Conservation (phyloP, 2,888 invertebrate genomes). For the Rhimphoctona megacephalus region DNA sequence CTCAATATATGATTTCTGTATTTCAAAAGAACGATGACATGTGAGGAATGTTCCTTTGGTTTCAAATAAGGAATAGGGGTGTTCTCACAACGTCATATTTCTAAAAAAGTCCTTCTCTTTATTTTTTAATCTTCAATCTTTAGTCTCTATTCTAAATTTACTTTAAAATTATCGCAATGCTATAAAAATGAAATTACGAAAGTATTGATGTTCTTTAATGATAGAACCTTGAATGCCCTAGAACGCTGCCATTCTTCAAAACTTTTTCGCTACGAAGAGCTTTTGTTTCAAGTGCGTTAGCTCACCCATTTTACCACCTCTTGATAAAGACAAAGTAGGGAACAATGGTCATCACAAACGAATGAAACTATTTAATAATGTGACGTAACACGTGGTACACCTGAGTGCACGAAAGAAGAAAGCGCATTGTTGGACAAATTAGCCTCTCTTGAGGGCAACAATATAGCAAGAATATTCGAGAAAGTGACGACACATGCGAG, state of each 20-base stretch:
- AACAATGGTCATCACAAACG: neutral
- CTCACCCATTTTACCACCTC: neutral
- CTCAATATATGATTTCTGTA: neutral
- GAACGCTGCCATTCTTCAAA: neutral
- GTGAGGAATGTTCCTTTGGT: neutral
- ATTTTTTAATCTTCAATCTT: neutral
- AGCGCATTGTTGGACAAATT: slow-evolving; percentile 19
- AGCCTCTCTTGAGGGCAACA: slow-evolving; percentile 18
- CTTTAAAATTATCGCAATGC: neutral
- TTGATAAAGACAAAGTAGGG: neutral
- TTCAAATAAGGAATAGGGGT: neutral
- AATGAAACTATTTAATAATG: slow-evolving; percentile 9
- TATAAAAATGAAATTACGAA: neutral
- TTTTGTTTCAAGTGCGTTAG: neutral
- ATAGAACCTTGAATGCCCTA: neutral
- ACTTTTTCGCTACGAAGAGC: neutral
- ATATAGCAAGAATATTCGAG: slow-evolving; percentile 29
- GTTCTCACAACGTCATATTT: neutral
- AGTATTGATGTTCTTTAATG: neutral
- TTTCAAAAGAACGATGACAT: neutral
- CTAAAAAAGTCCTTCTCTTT: neutral
- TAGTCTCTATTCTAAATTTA: neutral
- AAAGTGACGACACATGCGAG: slow-evolving; percentile 6
- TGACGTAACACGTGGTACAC: neutral
- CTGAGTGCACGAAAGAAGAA: slow-evolving; percentile 1